A percentile compares a stretch with the other conserved stretches of the same genome.
These are phyloP conservation scores for Leucoraja ocellata DNA, from an alignment of 2,797 vertebrate genomes.

Conservation along the genomic window DNA sequence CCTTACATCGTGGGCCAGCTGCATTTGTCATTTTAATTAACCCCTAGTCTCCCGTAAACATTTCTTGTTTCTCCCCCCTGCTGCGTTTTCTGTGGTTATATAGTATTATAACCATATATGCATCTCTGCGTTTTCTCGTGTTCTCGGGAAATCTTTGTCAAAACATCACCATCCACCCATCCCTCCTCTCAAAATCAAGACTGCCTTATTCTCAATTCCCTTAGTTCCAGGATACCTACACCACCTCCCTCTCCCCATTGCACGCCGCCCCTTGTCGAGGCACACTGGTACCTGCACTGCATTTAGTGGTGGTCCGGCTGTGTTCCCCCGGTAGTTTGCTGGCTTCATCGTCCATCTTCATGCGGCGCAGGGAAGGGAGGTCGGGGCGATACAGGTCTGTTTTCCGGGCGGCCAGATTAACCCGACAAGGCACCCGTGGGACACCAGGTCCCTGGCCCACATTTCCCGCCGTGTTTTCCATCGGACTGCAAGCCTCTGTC, in stretches of 20 bases:
- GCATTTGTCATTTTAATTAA: neutral
- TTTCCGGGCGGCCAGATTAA: constrained; percentile 5
- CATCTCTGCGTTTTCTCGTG: no score
- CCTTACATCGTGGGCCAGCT: neutral
- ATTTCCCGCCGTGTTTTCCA: neutral
- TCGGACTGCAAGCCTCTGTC: neutral
- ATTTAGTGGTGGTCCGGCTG: neutral
- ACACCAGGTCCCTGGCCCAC: neutral
- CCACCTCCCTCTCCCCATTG: no score
- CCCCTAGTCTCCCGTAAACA: neutral
- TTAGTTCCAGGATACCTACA: neutral
- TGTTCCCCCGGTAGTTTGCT: neutral
- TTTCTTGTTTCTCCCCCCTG: neutral
- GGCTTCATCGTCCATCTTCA: neutral
- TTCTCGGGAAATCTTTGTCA: neutral
- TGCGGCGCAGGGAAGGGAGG: constrained; percentile 7
- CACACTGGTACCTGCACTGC: neutral
- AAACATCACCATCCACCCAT: neutral
- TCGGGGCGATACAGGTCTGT: neutral
- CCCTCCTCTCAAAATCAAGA: no score
- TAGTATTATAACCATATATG: no score
- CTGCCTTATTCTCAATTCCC: no score
- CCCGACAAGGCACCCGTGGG: neutral
- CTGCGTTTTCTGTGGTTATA: no score
- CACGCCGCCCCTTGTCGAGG: neutral